Base-by-base conservation (phyloP, 2,797 vertebrate genomes). In the Coracias cyanogaster region DNA sequence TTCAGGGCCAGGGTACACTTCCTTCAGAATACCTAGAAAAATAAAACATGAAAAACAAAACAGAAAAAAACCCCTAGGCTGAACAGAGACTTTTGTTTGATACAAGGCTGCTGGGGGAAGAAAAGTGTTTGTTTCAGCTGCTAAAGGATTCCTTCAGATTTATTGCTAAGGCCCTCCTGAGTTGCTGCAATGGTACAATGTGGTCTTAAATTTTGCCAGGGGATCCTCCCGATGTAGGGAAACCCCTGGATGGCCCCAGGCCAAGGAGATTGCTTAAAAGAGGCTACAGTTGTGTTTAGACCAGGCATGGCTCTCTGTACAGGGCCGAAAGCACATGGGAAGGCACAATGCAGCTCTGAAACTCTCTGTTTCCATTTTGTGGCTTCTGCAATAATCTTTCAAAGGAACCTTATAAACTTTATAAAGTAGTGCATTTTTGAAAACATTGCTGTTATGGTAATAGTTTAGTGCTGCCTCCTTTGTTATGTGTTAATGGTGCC, bases 371-470 rank as follows among this genome's bases (percentile, higher is more conserved):
- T 96, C 85, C 24, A 70, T 76, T 93, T 90, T 90, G 89, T 82
- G 82, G 82, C 55, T 94, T 65, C 69, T 84, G 51, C 87, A 94
- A 87, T 76, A 84, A 93, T 29, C 48, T 83, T 94, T 78, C 80
- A 31, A 66, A 80, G 39, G 66, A 93, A 94, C 70, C 89, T 94
- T 91, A 86, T 96, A 95, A 96, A 94, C 51, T 43, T 51, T n/a
- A 37, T 37, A 82, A 87, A 93, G 65, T 86, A 93, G 58, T 80
- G 85, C 24, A 1, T 1, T 41, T 91, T 87, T 94, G 19, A 43
- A 94, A 93, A 79, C 66, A 43, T 6, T 41, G 51, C 58, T 66
- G 10, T 90, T 79, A 57, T 9, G 31, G 93, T 55, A 89, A 73
- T 62, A 81, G 77, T 73, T 91, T 52, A 82, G 65, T 60, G 76